Conservation (phyloP, 2,113 vertebrate species). For the Thalassoma bifasciatum region DNA sequence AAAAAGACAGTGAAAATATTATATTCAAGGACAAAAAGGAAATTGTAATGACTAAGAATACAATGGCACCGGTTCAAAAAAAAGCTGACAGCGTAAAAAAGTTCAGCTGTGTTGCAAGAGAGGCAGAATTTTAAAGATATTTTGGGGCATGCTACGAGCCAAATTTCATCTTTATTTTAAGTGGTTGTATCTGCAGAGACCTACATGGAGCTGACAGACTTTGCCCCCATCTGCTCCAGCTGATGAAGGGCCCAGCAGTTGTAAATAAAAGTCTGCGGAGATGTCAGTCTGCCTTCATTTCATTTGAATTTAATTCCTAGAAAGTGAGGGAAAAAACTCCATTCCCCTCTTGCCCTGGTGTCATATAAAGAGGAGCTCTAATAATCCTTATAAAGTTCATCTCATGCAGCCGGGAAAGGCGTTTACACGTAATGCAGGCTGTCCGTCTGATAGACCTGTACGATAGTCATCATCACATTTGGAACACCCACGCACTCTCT, state of each 20-base stretch:
- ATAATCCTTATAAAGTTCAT: slow-evolving; percentile 65
- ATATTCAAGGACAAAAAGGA: neutral
- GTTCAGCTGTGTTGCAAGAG: slow-evolving; percentile 6
- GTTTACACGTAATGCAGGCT: slow-evolving; percentile 67
- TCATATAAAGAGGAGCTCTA: slow-evolving; percentile 47
- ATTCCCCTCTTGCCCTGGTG: slow-evolving; percentile 51
- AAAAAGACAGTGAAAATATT: slow-evolving; percentile 13
- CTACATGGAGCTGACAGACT: slow-evolving; percentile 19
- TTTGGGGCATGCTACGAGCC: neutral
- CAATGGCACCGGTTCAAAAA: slow-evolving; percentile 12
- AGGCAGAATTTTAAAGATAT: slow-evolving; percentile 5
- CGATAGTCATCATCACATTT: slow-evolving; percentile 72
- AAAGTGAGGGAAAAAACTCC: slow-evolving; percentile 24
- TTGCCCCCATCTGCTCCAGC: slow-evolving; percentile 45
- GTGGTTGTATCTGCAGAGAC: slow-evolving; percentile 23
- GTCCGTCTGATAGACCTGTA: slow-evolving; percentile 75
- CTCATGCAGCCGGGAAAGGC: slow-evolving; percentile 58
- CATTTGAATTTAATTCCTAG: slow-evolving; percentile 51
- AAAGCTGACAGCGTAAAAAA: slow-evolving; percentile 24
- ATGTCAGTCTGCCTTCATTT: slow-evolving; percentile 57
- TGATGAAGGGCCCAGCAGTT: slow-evolving; percentile 45
- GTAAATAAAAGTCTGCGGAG: slow-evolving; percentile 50
- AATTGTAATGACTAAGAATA: slow-evolving; percentile 1
- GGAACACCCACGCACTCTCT: slow-evolving; percentile 69
- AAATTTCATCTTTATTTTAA: neutral